Conservation (phyloP, 2,888 invertebrate genomes). For the Syrista parreyssii region DNA sequence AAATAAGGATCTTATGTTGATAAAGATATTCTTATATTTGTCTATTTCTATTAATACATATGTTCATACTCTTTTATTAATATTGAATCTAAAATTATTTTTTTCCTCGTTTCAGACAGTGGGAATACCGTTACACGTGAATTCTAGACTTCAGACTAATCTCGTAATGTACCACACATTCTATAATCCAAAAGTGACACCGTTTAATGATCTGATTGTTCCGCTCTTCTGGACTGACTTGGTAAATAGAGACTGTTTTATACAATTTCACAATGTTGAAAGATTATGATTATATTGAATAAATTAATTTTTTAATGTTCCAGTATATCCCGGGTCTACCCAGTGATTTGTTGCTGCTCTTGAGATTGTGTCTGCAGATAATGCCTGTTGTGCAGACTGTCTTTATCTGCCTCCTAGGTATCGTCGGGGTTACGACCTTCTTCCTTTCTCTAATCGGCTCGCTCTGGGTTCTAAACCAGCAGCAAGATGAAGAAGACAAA, state of each 20-base stretch:
- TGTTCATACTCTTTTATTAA: neutral
- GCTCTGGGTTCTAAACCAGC: constrained; percentile 53
- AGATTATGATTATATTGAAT: neutral
- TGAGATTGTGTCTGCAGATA: constrained; percentile 46
- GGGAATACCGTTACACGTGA: constrained; percentile 75
- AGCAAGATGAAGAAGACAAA: constrained; percentile 35
- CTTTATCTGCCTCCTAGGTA: constrained; percentile 45
- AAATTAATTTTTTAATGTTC: neutral
- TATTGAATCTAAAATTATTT: neutral
- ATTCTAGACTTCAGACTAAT: constrained; percentile 79
- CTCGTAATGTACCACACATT: constrained; percentile 73
- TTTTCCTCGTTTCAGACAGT: constrained; percentile 66
- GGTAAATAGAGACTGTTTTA: constrained; percentile 64
- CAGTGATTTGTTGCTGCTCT: constrained; percentile 35
- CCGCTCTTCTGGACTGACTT: constrained; percentile 81
- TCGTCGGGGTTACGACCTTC: constrained; percentile 48
- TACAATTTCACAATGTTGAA: neutral
- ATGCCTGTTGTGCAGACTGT: constrained; percentile 51
- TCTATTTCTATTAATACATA: neutral
- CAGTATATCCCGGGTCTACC: constrained; percentile 49
- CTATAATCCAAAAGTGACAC: constrained; percentile 72
- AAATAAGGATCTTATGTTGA: neutral
- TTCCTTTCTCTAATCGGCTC: constrained; percentile 51
- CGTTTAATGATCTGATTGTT: constrained; percentile 74
- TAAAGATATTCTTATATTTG: neutral